Evolutionary conservation across 2,888 invertebrate genomes (phyloP).

Genomic region (Gibbula magus): DNA sequence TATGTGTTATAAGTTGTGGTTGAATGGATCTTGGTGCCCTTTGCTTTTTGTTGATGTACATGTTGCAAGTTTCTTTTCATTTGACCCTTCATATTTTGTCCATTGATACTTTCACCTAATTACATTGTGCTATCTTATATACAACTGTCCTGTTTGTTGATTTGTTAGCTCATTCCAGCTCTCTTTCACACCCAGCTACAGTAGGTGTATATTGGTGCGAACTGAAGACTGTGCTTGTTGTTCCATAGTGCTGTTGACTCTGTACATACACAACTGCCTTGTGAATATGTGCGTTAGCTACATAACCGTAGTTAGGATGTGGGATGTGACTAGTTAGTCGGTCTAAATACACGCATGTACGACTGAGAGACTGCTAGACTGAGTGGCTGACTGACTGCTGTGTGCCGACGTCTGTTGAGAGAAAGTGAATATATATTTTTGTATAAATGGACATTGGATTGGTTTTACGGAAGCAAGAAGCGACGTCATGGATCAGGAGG

Average conservation of each 20-base stretch:
- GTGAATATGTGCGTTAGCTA: neutral
- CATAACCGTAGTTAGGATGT: neutral
- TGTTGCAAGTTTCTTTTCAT: neutral
- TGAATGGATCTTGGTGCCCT: neutral
- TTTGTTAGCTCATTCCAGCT: neutral
- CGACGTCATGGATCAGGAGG: neutral
- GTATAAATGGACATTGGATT: neutral
- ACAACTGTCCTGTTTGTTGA: neutral
- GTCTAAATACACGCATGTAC: neutral
- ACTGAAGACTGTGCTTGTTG: neutral
- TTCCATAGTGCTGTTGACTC: conserved; percentile 1
- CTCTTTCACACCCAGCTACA: neutral
- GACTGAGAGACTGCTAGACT: too few relatives aligned
- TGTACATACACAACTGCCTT: neutral
- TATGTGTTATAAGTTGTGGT: neutral
- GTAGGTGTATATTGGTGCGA: neutral
- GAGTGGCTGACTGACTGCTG: neutral
- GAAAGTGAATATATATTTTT: conserved; percentile 8
- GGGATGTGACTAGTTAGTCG: neutral
- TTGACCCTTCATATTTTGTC: neutral
- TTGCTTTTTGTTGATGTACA: neutral
- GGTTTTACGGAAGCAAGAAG: neutral
- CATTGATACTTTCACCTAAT: neutral
- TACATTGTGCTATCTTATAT: neutral
- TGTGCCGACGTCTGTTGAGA: neutral